A percentile compares a stretch with the other conserved stretches of the same genome.
phyloP scores from a whole-genome alignment of 2,113 vertebrate genomes.

The Syngnathus typhle region DNA sequence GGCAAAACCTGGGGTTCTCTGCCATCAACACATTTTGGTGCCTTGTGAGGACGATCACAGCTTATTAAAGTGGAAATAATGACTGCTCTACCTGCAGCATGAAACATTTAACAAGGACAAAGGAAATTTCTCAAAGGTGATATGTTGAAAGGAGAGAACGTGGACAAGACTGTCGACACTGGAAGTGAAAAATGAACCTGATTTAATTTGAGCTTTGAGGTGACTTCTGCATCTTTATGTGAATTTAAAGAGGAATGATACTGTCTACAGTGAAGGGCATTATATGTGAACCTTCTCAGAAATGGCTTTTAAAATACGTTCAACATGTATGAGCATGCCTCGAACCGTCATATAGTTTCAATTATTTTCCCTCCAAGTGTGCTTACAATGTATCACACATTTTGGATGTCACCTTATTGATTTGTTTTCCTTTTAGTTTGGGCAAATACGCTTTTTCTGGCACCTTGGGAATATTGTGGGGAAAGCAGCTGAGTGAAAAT shows the following conservation, averaged over 20 bases:
- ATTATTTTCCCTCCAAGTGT: conserved; percentile 11
- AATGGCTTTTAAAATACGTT: conserved; percentile 22
- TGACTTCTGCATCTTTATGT: not conserved
- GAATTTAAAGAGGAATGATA: not conserved
- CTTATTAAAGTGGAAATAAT: conserved; percentile 72
- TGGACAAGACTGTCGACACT: conserved; percentile 35
- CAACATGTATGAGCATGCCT: conserved; percentile 10
- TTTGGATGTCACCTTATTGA: conserved; percentile 54
- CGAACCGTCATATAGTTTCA: conserved; percentile 24
- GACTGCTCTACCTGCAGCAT: conserved; percentile 68
- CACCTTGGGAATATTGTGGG: conserved; percentile 39
- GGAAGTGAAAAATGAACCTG: conserved; percentile 44
- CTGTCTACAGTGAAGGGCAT: not conserved
- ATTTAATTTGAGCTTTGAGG: conserved; percentile 31
- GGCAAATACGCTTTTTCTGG: conserved; percentile 54
- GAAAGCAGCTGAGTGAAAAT: conserved; percentile 45
- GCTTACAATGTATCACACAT: conserved; percentile 30
- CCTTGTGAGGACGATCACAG: conserved; percentile 69
- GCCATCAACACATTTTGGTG: conserved; percentile 63
- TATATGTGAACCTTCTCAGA: not conserved
- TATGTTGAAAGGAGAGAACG: conserved; percentile 55
- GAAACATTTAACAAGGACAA: conserved; percentile 75
- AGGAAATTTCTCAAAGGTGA: conserved; percentile 61
- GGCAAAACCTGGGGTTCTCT: conserved; percentile 48
- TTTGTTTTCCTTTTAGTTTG: conserved; percentile 39